phyloP scores from a whole-genome alignment of 2,113 vertebrate genomes.

The Otis tarda region DNA sequence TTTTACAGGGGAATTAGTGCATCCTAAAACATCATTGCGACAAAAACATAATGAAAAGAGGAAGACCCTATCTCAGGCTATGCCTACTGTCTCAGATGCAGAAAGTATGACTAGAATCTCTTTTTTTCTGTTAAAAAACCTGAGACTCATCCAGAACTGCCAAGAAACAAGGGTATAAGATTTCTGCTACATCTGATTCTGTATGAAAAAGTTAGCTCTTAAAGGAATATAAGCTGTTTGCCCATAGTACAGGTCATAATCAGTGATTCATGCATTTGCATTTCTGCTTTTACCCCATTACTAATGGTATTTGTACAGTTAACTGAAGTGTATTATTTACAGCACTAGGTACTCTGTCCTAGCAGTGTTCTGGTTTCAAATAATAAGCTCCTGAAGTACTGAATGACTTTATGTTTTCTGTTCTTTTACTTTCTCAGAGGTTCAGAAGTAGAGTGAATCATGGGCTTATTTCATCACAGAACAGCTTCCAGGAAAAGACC shows the following conservation, averaged over 20 bases:
- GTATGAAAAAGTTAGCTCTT: not conserved
- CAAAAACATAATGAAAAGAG: not conserved
- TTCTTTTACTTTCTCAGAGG: not conserved
- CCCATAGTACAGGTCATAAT: not conserved
- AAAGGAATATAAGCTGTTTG: not conserved
- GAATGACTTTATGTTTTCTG: rapidly evolving
- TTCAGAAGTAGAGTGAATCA: not conserved
- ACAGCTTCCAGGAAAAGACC: not conserved
- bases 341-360: not conserved
- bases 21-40: not conserved
- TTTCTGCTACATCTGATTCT: not conserved
- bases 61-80: not conserved
- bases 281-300: not conserved
- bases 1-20: not conserved
- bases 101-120: not conserved
- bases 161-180: not conserved
- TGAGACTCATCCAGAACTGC: rapidly evolving
- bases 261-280: not conserved
- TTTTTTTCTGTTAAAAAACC: not conserved
- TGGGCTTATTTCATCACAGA: not conserved
- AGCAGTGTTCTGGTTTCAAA: not conserved
- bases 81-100: not conserved
- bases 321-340: not conserved
- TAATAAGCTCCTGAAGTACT: not conserved
- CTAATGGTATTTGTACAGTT: not conserved